Base-by-base conservation (phyloP, 2,113 vertebrate genomes). In the Mustela lutreola region DNA sequence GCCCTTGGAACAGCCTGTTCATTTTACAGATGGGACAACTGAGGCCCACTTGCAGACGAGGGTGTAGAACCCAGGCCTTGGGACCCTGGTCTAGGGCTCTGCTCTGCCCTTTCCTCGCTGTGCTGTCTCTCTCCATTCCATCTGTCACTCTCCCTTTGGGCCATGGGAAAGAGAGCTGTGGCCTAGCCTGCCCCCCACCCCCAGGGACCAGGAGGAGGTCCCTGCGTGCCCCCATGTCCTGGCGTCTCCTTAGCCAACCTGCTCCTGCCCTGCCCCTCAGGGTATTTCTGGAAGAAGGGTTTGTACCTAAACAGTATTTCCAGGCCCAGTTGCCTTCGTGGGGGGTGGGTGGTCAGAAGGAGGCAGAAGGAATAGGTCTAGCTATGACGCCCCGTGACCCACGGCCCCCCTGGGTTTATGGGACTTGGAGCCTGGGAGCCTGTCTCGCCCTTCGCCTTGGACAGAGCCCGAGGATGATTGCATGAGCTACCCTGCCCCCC, bases 251-350 rank as follows among this genome's bases (percentile, higher is more conserved):
- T 31, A 91, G 58, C 39, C 5, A 12, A 42, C 5, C n/a, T 21
- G 19, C 11, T 24, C 42, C 50, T 58, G 28, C 15, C 42, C 42
- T 11, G 3, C 1, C 53, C 62, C 81, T 48, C 39, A 85, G 86
- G 70, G 82, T 16, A 12, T 8, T 2, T 76, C 31, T 62, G 42
- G 28, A 65, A 65, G 94, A 90, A 97, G 70, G 84, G 89, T 96
- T 97, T 97, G 94, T 95, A 86, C 80, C 94, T 80, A 88, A 95
- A 76, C 33, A 95, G 33, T 73, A 92, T 92, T 97, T 87, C 97
- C 95, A 95, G 92, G 87, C 84, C 65, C 71, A 88, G 90, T 28
- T 48, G 80, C 63, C 21, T 94, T 97, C 58, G 62, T 22, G 42
- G 80, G 67, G 82, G 45, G n/a, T 22, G 26, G 31, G 83, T 21